Evolutionary conservation across 2,797 vertebrate genomes (phyloP), one percentile per base, ranked within the genome.

Genomic region (Sebastes cheni): DNA sequence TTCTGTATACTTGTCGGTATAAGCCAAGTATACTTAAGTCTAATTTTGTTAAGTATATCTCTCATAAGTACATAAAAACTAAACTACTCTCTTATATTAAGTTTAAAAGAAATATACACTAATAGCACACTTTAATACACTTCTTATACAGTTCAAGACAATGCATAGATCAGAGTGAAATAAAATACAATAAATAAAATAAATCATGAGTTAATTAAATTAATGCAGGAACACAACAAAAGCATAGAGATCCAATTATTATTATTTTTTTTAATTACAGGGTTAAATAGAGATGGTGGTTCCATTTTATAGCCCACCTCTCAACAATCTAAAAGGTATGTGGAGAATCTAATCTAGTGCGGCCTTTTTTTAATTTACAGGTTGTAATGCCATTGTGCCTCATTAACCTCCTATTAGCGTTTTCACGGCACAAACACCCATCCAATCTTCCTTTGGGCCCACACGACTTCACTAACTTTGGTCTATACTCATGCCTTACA

Each of bases 371-470:
- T 59, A 56, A 72, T 67, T 72, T 60, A 29, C 58, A 69, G 27
- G 34, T 27, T 50, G 22, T 70, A 64, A 83, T 65, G 65, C 60
- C 50, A 72, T 14, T 42, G 59, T 18, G 62, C 70, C 46, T 84
- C 76, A 78, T 75, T 80, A 64, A 82, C 32, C 58, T 79, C 23
- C 34, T 20, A 55, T 79, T 22, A 46, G 67, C 59, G 29, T 68
- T 34, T 67, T 75, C 20, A n/a, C 5, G 2, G 16, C 55, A 29
- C 69, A 74, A 69, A 68, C 75, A 77, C 12, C 27, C 58, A 75
- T 77, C 70, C 67, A 23, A 54, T 65, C 23, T 69, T 29, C 25
- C 22, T 30, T 6, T 52, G 54, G 36, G 58, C 46, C 42, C 6
- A 59, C 58, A 23, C 1, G 29, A 14, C 9, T 55, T 76, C 32